Evolutionary conservation across 2,113 vertebrate species (phyloP), one percentile per base, ranked within the genome.

Genomic region (Nyctereutes procyonoides): DNA sequence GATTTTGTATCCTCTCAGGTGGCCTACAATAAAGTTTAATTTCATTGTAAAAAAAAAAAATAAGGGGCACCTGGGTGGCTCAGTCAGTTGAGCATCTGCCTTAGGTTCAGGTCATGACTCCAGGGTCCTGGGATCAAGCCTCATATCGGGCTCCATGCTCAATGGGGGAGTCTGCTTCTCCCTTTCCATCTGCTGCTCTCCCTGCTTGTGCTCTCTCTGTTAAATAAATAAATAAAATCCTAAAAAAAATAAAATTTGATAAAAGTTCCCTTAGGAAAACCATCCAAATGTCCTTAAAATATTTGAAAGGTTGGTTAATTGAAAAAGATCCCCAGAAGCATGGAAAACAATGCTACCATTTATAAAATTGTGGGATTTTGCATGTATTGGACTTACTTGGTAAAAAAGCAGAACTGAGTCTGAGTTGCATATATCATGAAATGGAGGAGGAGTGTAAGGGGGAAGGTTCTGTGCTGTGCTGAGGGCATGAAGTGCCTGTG

Each of bases 251-350:
- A 58, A 92, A 95, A 74, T 65, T 30, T 65, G 10, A 89, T 74
- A 63, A 51, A 90, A 93, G 2, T 12, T 14, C 8, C 67, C 80
- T 84, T 80, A 69, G 89, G 55, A 93, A 95, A 93, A 32, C 6
- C 48, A 1, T 81, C 63, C 10, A 43, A 15, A 35, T 77, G 0
- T 24, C 20, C 13, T 65, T 38, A 82, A 81, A 60, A 28, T 80
- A 89, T 92, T 86, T 95, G 56, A 87, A 82, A 97, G 65, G 65
- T 58, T 56, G 24, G 60, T 53, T 10, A 55, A 7, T 71, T 93
- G 14, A 26, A 79, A 82, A 65, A 81, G 65, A 82, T 89, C 1
- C 16, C 51, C 22, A 30, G 32, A 63, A 91, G 60, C 48, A 60
- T 55, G 76, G 17, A 35, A 93, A 74, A 62, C 5, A 28, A 55